Evolutionary conservation across 2,888 invertebrate genomes (phyloP), one percentile per base, ranked within the genome.

Genomic region (Diploptera punctata): DNA sequence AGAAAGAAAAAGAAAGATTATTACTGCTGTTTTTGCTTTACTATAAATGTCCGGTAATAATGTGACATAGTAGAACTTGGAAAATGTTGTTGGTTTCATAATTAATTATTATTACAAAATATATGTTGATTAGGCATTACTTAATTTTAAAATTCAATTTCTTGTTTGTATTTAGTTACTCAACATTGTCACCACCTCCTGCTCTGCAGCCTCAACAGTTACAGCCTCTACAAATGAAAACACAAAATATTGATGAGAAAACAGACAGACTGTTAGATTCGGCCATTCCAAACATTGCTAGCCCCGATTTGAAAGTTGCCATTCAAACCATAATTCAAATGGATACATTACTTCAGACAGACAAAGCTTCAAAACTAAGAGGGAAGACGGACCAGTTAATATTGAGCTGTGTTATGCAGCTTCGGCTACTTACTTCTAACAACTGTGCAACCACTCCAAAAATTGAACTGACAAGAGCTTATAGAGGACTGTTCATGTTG

Each of bases 341-440:
- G 77, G 91, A 93, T 71, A 88, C 89, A 75, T 88, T 92, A 73
- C 80, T 92, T 60, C 83, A 83, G 65, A 84, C 86, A 0, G 85
- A 86, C 0, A 85, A 86, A 57, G 85, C 85, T 7, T 83, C 82
- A 1, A 82, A 85, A 57, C 81, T 89, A 75, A 80, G 80, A 0
- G 85, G 87, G 67, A 87, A 91, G 80, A 90, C 92, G 79, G 89
- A 92, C 79, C 89, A 90, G 57, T 85, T 93, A 62, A 83, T 93
- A 77, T 78, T 85, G 26, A 88, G 90, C 5, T 83, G 91, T 65
- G 87, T 89, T 9, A 83, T 88, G 77, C 93, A 93, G 80, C 84
- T 92, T 75, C 85, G 87, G 24, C 83, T 89, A 61, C 84, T 90
- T 21, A 79, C 81, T 74, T 75, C 76, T 18, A 75, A 73, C 38